Evolutionary conservation across 2,113 vertebrate genomes (phyloP), one percentile per base, ranked within the genome.

Genomic region (Accipiter cooperii): DNA sequence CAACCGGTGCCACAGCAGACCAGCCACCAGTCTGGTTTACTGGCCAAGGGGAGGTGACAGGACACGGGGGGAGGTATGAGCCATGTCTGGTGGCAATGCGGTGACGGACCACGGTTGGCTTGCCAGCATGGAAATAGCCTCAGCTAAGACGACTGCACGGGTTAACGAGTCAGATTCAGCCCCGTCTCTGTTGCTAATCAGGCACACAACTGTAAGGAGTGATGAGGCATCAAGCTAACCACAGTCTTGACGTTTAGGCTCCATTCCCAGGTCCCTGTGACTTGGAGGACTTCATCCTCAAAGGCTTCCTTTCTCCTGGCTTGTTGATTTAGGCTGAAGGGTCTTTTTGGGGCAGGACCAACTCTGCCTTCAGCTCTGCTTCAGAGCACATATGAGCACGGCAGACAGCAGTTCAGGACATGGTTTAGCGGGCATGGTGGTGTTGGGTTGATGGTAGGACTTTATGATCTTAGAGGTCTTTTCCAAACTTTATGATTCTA

Each of bases 101-200:
- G 38, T 22, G 34, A 66, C 4, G 44, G 44, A 87, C 31, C 47
- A 11, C 1, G 17, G 31, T 31, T 55, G 77, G 26, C 55, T 55
- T 36, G 21, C 52, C 3, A 1, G 70, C 55, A 26, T 9, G 26
- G 61, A 49, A 52, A 54, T 8, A 57, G 63, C 10, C 47, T 8
- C 16, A 13, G 58, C 38, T 65, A 73, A 65, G 38, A 60, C 8
- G 46, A 47, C 49, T 1, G 0, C 1, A 0, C 0, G 2, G 16
- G 42, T 70, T 38, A 54, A 34, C 0, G 1, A 49, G 40, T 40
- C 46, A 52, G 68, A 42, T 68, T 52, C 46, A 57, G 77, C 31
- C 17, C 36, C 10, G 1, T 17, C 64, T 44, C 70, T 17, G 2
- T 16, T 33, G 24, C 44, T n/a, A 21, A 40, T 9, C 16, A 38